A percentile compares a stretch with the other conserved stretches of the same genome.
Conservation (phyloP, 2,888 invertebrate species). For the Endotricha flammealis region DNA sequence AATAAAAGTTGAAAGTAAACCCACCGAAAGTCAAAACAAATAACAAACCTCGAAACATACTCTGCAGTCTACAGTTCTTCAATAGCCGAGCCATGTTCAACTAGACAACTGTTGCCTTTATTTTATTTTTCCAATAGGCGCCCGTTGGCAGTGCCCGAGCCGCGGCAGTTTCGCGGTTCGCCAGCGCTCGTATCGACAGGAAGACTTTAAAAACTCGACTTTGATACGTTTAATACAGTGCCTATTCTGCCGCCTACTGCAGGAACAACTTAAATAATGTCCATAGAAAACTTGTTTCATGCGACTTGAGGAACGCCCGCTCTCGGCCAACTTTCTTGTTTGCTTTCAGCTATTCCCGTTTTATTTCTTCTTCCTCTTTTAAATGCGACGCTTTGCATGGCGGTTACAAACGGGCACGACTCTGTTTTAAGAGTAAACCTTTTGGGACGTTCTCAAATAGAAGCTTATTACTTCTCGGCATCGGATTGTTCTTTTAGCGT, state of each 20-base stretch:
- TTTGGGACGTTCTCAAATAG: conserved; percentile 56
- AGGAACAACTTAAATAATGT: conserved; percentile 65
- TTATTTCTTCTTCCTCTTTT: conserved; percentile 55
- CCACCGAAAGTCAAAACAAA: conserved; percentile 5
- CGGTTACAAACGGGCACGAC: conserved; percentile 50
- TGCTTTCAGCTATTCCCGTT: conserved; percentile 50
- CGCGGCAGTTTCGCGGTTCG: conserved; percentile 60
- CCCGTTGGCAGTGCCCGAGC: conserved; percentile 57
- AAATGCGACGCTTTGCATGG: conserved; percentile 62
- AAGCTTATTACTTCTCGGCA: conserved; percentile 55
- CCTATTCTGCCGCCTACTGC: conserved; percentile 32
- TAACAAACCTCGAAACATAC: conserved; percentile 8
- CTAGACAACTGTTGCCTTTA: conserved; percentile 58
- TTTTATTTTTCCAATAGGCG: conserved; percentile 66
- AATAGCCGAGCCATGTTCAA: conserved; percentile 22
- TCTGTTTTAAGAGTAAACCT: conserved; percentile 58
- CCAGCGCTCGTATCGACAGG: conserved; percentile 46
- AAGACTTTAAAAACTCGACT: conserved; percentile 60
- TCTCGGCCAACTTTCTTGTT: conserved; percentile 36
- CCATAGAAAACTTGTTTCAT: conserved; percentile 62
- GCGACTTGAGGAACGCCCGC: conserved; percentile 43
- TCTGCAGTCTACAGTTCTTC: conserved; percentile 11
- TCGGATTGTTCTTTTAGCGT: conserved; percentile 52
- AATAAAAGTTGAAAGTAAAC: background rate
- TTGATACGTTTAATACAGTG: conserved; percentile 63